phyloP scores from a whole-genome alignment of 2,113 vertebrate species.

The Polypterus senegalus region DNA sequence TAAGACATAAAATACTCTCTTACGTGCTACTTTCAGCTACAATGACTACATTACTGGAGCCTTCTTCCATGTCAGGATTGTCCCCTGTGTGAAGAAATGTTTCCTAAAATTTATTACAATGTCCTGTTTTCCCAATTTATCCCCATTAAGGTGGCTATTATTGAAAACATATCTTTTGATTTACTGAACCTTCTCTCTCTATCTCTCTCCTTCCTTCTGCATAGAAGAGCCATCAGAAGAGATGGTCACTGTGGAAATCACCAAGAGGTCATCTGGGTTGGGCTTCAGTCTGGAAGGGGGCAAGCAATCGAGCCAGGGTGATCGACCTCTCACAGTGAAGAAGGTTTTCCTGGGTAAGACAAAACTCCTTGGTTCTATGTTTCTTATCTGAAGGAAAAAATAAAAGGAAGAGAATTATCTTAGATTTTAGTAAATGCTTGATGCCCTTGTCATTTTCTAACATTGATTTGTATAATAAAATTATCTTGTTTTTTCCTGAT shows the following conservation, averaged over 20 bases:
- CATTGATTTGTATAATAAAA: no score
- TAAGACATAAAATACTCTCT: no score
- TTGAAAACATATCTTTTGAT: neutral
- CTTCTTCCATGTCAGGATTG: neutral
- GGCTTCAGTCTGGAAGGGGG: slow-evolving; percentile 62
- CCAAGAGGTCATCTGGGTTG: slow-evolving; percentile 45
- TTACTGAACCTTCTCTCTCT: neutral
- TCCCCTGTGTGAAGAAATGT: neutral
- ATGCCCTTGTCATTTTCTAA: no score
- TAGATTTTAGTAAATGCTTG: no score
- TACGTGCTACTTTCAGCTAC: no score
- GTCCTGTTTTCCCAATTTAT: neutral
- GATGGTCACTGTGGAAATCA: slow-evolving; percentile 32
- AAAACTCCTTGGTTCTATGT: neutral
- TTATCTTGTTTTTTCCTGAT: no score
- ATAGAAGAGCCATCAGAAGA: slow-evolving; percentile 23
- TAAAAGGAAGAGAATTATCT: no score
- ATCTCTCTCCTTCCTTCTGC: neutral
- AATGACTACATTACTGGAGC: no score
- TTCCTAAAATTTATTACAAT: no score
- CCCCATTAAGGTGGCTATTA: neutral
- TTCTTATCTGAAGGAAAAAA: no score
- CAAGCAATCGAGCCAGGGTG: slow-evolving; percentile 37
- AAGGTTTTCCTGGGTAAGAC: slow-evolving; percentile 55
- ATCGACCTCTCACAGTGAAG: slow-evolving; percentile 47